These are phyloP conservation scores for Scolanthus callimorphus DNA, from an alignment of 92 coral and sea anemone genomes.

Conservation along the genomic window DNA sequence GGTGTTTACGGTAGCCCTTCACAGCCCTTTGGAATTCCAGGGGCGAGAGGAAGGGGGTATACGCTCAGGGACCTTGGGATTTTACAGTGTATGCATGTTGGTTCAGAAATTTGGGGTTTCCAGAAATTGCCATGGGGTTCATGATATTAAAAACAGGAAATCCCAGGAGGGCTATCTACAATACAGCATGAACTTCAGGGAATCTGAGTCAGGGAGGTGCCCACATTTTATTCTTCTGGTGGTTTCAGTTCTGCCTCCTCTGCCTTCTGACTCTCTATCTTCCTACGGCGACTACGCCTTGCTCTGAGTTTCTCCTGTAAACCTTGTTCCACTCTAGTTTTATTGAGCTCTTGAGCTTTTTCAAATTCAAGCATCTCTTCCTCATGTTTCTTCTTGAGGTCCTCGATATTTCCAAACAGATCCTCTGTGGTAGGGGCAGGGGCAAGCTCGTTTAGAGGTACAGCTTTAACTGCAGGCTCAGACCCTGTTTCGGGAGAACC, in stretches of 20 bases:
- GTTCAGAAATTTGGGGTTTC: too few relatives aligned
- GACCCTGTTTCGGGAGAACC: conserved; percentile 4
- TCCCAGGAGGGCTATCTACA: too few relatives aligned
- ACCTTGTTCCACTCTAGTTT: conserved; percentile 89
- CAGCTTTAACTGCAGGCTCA: conserved; percentile 38
- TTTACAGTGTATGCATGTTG: too few relatives aligned
- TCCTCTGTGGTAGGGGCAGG: conserved; percentile 79
- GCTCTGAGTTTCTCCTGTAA: conserved; percentile 90
- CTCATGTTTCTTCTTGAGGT: conserved; percentile 88
- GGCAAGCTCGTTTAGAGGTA: conserved; percentile 75
- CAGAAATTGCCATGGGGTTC: too few relatives aligned
- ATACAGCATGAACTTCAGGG: too few relatives aligned
- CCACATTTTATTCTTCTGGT: too few relatives aligned
- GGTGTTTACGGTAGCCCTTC: too few relatives aligned
- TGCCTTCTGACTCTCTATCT: conserved; percentile 65
- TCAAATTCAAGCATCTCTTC: conserved; percentile 94
- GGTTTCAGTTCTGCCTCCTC: conserved; percentile 53
- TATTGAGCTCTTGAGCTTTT: conserved; percentile 86
- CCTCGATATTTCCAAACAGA: conserved; percentile 91
- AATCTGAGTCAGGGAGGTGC: too few relatives aligned
- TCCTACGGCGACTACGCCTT: conserved; percentile 76
- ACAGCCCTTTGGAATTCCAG: too few relatives aligned
- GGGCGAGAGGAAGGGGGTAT: too few relatives aligned
- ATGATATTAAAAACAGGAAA: too few relatives aligned
- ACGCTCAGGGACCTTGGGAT: too few relatives aligned